Base-by-base conservation (phyloP, 2,113 vertebrate species). In the Montifringilla adamsi region DNA sequence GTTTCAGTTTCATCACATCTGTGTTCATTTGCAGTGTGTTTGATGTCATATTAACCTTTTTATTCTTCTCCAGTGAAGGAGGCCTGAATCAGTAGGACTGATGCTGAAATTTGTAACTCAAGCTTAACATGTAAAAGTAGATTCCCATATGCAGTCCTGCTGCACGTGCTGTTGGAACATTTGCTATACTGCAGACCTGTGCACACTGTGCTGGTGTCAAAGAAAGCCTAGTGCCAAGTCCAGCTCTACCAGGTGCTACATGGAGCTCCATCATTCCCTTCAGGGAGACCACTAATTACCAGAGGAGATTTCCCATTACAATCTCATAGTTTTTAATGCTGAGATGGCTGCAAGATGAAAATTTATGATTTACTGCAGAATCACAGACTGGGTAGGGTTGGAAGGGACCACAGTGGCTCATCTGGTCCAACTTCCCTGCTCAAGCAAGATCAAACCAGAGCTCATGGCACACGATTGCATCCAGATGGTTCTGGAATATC, bases 141-240 rank as follows among this genome's bases (percentile, higher is more conserved):
- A 28, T 89, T 87, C 30, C 13, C 10, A 9, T n/a, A 44, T 3
- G 4, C 53, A 92, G 17, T 20, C 22, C 46, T 44, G 27, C 43
- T 35, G 22, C 26, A 11, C 1, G 0, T 5, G 13, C 58, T 66
- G 14, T 31, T 0, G 0, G 59, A 30, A 58, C 11, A 35, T 50
- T 30, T 62, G 33, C 15, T 47, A 1, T 53, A 23, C 22, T 74
- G 43, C 26, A 77, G n/a, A 81, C 20, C 33, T 28, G 28, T 1
- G 4, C 75, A 21, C 33, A 31, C 15, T 22, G 30, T 9, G 39
- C 74, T 89, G 23, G 13, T n/a, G 19, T 20, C 23, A 60, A 23
- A 58, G n/a, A 43, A 47, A 90, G 31, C 3, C 66, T 30, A 9
- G 3, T 4, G 11, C 58, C 44, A 41, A 26, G 43, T 35, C 55